Conservation (phyloP, 2,113 vertebrate species). For the Origma solitaria region DNA sequence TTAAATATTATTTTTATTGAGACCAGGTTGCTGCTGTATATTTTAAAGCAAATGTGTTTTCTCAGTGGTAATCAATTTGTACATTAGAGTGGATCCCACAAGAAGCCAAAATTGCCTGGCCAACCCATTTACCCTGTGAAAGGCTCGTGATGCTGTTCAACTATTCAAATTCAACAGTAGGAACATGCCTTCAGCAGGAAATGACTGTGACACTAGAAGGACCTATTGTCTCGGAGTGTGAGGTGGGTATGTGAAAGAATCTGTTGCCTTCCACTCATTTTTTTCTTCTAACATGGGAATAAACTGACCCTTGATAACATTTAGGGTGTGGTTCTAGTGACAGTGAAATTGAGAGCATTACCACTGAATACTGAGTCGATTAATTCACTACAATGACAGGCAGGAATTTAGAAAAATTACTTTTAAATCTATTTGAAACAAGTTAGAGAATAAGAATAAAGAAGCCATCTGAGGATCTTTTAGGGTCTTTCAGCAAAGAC, state of each 20-base stretch:
- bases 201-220: background rate
- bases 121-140: background rate
- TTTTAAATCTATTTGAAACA: background rate
- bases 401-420: background rate
- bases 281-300: background rate
- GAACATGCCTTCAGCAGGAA: slow-evolving; percentile 20
- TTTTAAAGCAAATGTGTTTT: slow-evolving; percentile 1
- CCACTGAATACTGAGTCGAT: background rate
- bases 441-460: background rate
- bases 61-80: slow-evolving; percentile 9
- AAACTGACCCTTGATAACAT: slow-evolving; percentile 14
- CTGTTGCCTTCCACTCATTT: background rate
- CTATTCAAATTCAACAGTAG: background rate
- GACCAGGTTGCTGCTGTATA: background rate
- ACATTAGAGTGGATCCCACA: background rate
- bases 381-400: background rate
- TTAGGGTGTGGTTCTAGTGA: background rate
- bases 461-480: background rate
- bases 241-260: background rate
- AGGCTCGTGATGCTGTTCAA: background rate
- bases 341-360: background rate
- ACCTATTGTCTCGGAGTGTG: background rate
- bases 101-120: background rate
- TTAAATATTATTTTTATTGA: slow-evolving; percentile 3
- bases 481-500: background rate